Percentiles rank a stretch among this genome's conserved stretches.
phyloP scores from a whole-genome alignment of 2,797 vertebrate species.

The Helicolenus hilgendorfi region DNA sequence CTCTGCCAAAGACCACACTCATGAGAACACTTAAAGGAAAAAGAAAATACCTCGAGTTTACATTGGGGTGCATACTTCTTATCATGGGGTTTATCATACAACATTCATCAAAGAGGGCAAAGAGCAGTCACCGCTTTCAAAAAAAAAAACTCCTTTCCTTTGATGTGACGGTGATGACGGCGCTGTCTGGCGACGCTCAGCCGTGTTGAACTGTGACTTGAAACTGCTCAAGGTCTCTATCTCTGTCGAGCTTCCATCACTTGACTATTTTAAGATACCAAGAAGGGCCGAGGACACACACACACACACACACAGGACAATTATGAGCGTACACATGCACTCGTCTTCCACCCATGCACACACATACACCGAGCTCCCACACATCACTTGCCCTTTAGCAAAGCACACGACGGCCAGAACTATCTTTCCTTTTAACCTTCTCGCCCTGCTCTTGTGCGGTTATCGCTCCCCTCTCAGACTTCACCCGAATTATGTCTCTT shows the following conservation, averaged over 20 bases:
- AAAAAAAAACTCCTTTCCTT: slow-evolving; percentile 72
- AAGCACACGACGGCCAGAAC: slow-evolving; percentile 84
- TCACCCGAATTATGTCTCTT: slow-evolving; percentile 84
- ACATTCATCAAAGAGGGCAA: slow-evolving; percentile 60
- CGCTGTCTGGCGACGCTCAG: slow-evolving; percentile 77
- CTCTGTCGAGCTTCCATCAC: slow-evolving; percentile 84
- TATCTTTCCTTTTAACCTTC: slow-evolving; percentile 91
- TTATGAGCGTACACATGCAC: slow-evolving; percentile 43
- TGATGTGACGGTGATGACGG: slow-evolving; percentile 85
- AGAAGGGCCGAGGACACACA: slow-evolving; percentile 26
- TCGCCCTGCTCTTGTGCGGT: slow-evolving; percentile 81
- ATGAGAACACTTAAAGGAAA: neutral
- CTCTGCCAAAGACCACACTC: neutral
- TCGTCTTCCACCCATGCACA: slow-evolving; percentile 31
- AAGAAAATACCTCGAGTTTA: neutral
- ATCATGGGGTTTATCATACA: slow-evolving; percentile 45
- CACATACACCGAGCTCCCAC: slow-evolving; percentile 48
- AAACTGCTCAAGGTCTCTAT: slow-evolving; percentile 80
- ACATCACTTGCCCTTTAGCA: slow-evolving; percentile 80
- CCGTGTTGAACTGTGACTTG: slow-evolving; percentile 87
- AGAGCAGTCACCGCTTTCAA: slow-evolving; percentile 71
- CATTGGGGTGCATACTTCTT: neutral
- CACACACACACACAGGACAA: slow-evolving; percentile 31
- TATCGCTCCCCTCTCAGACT: slow-evolving; percentile 87
- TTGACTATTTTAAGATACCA: slow-evolving; percentile 90